A percentile compares a stretch with the other conserved stretches of the same genome.
phyloP scores from a whole-genome alignment of 2,113 vertebrate species.

The Aptenodytes forsteri region DNA sequence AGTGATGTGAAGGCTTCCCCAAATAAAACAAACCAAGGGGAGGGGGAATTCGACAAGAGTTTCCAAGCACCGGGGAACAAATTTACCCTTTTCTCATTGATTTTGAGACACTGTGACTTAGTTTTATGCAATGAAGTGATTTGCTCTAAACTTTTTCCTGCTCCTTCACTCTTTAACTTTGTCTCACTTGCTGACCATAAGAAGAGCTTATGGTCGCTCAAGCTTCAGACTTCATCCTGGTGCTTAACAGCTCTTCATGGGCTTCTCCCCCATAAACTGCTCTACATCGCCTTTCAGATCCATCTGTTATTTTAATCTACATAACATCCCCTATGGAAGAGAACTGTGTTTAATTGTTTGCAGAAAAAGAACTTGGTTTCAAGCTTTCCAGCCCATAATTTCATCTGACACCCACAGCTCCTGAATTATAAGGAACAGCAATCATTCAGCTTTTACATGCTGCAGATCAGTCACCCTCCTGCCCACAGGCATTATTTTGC shows the following conservation, averaged over 20 bases:
- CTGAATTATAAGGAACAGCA: background rate
- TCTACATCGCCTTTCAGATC: background rate
- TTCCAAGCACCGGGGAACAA: background rate
- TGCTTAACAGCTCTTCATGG: background rate
- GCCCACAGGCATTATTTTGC: background rate
- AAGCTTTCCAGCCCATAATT: background rate
- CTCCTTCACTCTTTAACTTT: background rate
- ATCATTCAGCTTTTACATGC: background rate
- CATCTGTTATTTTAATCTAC: background rate
- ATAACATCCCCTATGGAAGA: background rate
- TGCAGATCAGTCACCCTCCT: background rate
- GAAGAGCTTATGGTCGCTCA: background rate
- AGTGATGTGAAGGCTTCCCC: background rate
- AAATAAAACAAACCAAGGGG: background rate
- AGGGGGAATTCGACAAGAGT: background rate
- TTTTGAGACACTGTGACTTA: background rate
- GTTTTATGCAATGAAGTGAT: background rate
- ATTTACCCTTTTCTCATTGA: background rate
- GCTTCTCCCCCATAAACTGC: background rate
- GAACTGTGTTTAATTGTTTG: background rate
- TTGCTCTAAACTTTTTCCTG: background rate
- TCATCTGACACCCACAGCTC: background rate
- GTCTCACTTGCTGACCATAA: fast-evolving
- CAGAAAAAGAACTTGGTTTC: background rate
- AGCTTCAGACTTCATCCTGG: background rate